Percentiles rank a stretch among this genome's conserved stretches.
These are phyloP conservation scores for Haemorhous mexicanus DNA, from an alignment of 2,113 vertebrate species.

Conservation along the genomic window DNA sequence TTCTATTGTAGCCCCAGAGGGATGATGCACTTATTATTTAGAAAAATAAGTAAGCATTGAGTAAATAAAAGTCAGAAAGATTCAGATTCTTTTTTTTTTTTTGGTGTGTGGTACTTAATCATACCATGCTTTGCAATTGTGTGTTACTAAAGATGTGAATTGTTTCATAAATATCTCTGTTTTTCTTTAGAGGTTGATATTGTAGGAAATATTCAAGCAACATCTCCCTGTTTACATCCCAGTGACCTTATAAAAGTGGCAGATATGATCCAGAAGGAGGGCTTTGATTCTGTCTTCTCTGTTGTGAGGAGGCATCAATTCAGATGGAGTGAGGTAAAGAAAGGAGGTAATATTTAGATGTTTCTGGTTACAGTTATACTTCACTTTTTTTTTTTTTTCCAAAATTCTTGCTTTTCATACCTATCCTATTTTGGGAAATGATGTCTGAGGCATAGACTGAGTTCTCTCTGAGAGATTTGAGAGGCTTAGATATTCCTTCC, in stretches of 20 bases:
- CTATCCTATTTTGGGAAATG: background rate
- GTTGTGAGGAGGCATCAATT: constrained; percentile 92
- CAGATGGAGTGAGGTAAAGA: constrained; percentile 88
- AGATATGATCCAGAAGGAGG: constrained; percentile 79
- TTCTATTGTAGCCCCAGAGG: background rate
- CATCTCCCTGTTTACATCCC: constrained; percentile 93
- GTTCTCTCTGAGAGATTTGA: background rate
- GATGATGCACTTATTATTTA: background rate
- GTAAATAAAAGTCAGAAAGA: background rate
- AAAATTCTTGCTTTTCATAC: background rate
- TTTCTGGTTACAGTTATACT: background rate
- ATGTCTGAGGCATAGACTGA: background rate
- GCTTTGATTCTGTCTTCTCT: constrained; percentile 90
- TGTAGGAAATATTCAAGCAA: constrained; percentile 93
- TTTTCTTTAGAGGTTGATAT: constrained; percentile 82
- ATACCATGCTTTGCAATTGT: background rate
- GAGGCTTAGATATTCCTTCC: background rate
- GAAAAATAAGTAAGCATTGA: background rate
- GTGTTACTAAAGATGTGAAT: background rate
- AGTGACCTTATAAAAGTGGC: constrained; percentile 81
- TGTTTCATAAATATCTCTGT: background rate
- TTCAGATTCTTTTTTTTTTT: background rate
- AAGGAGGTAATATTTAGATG: constrained; percentile 74
- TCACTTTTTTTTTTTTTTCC: background rate
- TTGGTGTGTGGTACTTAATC: background rate